These are phyloP conservation scores for Melanotaenia trifasciata DNA, from an alignment of 2,797 vertebrate genomes.

Conservation along the genomic window DNA sequence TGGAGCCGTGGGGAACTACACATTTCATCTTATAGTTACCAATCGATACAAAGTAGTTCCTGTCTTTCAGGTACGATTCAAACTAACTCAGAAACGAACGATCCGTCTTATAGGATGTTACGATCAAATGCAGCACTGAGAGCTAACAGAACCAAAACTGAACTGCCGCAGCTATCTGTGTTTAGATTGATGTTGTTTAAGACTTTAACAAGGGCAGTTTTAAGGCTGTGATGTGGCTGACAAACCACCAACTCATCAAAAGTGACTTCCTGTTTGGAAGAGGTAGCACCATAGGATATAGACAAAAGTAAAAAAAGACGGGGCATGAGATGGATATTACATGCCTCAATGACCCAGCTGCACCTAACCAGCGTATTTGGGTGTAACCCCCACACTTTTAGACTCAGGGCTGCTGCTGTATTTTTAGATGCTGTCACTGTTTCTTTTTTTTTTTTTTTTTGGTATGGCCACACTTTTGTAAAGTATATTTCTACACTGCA, in stretches of 20 bases:
- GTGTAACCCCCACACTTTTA: constrained; percentile 37
- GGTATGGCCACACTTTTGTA: constrained; percentile 43
- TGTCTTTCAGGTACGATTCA: no score
- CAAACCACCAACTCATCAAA: constrained; percentile 60
- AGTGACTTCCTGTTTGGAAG: constrained; percentile 52
- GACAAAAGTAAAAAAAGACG: constrained; percentile 38
- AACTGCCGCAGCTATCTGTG: no score
- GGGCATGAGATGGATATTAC: constrained; percentile 24
- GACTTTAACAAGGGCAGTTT: no score
- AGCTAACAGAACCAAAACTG: no score
- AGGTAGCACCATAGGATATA: constrained; percentile 29
- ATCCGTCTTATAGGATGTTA: no score
- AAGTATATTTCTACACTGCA: constrained; percentile 70
- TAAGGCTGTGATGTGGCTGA: not conserved
- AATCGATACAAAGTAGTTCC: no score
- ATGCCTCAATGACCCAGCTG: constrained; percentile 4
- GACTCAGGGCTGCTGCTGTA: constrained; percentile 28
- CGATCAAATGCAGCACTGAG: no score
- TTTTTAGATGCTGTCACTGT: constrained; percentile 74
- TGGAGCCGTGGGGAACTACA: no score
- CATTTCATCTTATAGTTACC: no score
- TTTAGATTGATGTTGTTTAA: no score
- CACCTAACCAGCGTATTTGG: constrained; percentile 44
- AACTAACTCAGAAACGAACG: no score
- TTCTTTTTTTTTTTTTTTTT: constrained; percentile 56